Conservation (phyloP, 2,113 vertebrate species). For the Cyanistes caeruleus region DNA sequence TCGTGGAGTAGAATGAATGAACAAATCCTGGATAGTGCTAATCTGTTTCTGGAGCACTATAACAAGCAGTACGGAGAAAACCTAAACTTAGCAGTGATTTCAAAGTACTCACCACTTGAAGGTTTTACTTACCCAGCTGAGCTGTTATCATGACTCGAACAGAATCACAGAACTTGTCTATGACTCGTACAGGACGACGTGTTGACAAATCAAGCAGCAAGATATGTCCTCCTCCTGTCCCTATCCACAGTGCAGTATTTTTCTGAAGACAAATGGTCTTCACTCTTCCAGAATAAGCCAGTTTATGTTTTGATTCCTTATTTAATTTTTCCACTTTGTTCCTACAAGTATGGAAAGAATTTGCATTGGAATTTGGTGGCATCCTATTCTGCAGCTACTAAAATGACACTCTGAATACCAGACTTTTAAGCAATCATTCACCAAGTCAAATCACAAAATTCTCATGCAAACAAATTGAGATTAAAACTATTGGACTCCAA, state of each 20-base stretch:
- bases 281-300: slow-evolving; percentile 81
- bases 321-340: slow-evolving; percentile 65
- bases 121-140: too few species aligned
- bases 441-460: not conserved
- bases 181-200: slow-evolving; percentile 79
- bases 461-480: not conserved
- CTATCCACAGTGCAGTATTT: slow-evolving; percentile 87
- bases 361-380: not conserved
- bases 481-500: not conserved
- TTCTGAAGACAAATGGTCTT: slow-evolving; percentile 90
- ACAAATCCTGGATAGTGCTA: not conserved
- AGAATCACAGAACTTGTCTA: slow-evolving; percentile 81
- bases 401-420: not conserved
- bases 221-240: slow-evolving; percentile 89
- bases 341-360: slow-evolving; percentile 58
- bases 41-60: not conserved
- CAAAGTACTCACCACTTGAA: too few species aligned
- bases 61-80: not conserved
- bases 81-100: not conserved
- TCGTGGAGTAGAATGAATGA: not conserved
- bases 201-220: slow-evolving; percentile 89
- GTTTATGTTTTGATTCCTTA: slow-evolving; percentile 61
- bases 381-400: not conserved
- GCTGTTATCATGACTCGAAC: slow-evolving; percentile 82
- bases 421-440: not conserved